Percentiles rank a stretch among this genome's conserved stretches.
These are phyloP conservation scores for Brenthis hecate DNA, from an alignment of 2,888 invertebrate genomes.

Conservation along the genomic window DNA sequence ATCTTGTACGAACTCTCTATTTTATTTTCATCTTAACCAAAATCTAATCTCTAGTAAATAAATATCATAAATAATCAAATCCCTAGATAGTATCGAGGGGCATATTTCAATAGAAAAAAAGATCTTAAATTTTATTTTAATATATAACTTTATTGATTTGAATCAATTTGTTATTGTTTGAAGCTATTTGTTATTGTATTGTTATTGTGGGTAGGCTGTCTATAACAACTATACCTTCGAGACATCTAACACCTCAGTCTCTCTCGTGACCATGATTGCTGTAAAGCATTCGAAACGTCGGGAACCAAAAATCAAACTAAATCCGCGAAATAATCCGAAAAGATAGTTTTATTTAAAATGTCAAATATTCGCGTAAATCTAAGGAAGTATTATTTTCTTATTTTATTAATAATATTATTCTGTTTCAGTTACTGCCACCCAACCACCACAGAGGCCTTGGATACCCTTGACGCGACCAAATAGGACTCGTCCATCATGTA, in stretches of 20 bases:
- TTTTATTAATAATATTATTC: conserved; percentile 49
- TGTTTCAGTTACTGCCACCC: conserved; percentile 92
- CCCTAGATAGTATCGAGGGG: not conserved
- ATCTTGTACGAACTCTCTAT: conserved; percentile 13
- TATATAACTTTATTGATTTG: not conserved
- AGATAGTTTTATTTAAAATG: too few relatives aligned
- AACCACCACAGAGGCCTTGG: conserved; percentile 97
- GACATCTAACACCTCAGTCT: too few relatives aligned
- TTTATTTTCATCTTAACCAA: not conserved
- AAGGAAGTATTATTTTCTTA: too few relatives aligned
- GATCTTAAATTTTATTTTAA: not conserved
- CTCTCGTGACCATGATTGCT: too few relatives aligned
- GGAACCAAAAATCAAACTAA: too few relatives aligned
- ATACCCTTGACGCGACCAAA: conserved; percentile 95
- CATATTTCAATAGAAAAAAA: not conserved
- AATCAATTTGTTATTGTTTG: not conserved
- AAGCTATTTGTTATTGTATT: not conserved
- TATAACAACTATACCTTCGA: too few relatives aligned
- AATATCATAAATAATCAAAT: too few relatives aligned
- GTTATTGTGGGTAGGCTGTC: too few relatives aligned
- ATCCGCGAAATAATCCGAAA: too few relatives aligned
- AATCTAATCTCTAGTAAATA: too few relatives aligned
- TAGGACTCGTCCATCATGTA: conserved; percentile 94
- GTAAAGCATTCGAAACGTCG: too few relatives aligned
- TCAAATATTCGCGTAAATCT: too few relatives aligned